Conservation (phyloP, 2,113 vertebrate species). For the Columba livia region DNA sequence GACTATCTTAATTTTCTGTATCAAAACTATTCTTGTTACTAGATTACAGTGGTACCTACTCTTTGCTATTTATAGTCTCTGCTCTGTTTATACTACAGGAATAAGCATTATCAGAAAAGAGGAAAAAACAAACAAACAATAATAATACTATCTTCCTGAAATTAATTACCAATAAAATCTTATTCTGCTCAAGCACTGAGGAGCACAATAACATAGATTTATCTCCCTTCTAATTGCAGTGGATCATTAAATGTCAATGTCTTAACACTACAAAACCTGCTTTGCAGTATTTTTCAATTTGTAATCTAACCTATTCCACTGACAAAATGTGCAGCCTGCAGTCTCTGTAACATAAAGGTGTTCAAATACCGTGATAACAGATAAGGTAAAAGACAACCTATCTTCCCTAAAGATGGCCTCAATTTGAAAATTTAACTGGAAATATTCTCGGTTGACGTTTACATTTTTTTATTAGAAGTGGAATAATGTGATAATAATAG, state of each 20-base stretch:
- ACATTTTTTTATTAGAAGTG: neutral
- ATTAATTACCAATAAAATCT: neutral
- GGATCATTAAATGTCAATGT: neutral
- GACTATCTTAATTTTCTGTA: neutral
- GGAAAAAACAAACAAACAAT: neutral
- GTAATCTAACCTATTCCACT: neutral
- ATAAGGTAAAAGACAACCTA: neutral
- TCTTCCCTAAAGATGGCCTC: neutral
- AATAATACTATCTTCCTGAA: neutral
- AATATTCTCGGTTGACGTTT: neutral
- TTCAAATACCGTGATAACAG: neutral
- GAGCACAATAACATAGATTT: neutral
- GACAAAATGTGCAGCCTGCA: neutral
- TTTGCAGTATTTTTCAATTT: neutral
- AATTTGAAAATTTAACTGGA: neutral
- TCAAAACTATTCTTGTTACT: neutral
- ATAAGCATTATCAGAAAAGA: neutral
- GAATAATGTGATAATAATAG: neutral
- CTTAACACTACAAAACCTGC: neutral
- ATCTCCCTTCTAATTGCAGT: neutral
- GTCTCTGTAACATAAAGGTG: neutral
- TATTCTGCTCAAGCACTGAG: neutral
- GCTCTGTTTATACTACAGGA: neutral
- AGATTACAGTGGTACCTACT: neutral
- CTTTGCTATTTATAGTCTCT: neutral